phyloP scores from a whole-genome alignment of 2,888 invertebrate species.

The Eupeodes latifasciatus region DNA sequence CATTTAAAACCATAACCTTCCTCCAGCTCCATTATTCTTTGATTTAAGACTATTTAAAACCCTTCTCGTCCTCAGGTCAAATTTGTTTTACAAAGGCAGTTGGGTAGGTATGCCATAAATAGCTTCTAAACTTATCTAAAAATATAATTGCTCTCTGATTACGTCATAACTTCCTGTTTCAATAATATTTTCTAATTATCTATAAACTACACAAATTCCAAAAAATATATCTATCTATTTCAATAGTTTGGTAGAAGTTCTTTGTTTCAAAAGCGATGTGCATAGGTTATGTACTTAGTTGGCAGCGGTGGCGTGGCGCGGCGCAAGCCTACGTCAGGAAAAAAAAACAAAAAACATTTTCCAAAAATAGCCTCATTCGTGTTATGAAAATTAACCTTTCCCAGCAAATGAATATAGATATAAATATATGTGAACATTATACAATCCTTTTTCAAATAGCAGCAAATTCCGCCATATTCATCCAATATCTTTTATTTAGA shows the following conservation, averaged over 20 bases:
- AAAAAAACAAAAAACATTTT: background rate
- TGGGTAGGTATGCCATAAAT: background rate
- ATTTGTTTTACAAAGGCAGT: no score
- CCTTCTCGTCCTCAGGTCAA: no score
- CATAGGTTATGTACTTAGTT: constrained; percentile 12
- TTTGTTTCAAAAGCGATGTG: background rate
- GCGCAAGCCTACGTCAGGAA: background rate
- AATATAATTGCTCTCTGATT: constrained; percentile 1
- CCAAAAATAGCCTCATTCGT: constrained; percentile 24
- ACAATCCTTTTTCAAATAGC: constrained; percentile 2
- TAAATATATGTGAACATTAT: background rate
- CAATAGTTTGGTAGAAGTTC: background rate
- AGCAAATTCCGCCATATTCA: constrained; percentile 52
- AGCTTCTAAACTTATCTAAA: background rate
- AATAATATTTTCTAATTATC: constrained; percentile 4
- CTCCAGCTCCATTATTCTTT: no score
- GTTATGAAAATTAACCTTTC: constrained; percentile 19
- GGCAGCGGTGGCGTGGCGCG: background rate
- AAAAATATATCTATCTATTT: constrained; percentile 8
- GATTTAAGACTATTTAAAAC: no score
- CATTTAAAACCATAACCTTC: no score
- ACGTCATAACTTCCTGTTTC: constrained; percentile 16
- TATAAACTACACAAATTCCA: background rate
- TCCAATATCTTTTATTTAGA: constrained; percentile 41
- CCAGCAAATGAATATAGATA: constrained; percentile 2